Evolutionary conservation across 53 echinoderm and acorn worm genomes (phyloP).

Genomic region (Paracentrotus lividus): DNA sequence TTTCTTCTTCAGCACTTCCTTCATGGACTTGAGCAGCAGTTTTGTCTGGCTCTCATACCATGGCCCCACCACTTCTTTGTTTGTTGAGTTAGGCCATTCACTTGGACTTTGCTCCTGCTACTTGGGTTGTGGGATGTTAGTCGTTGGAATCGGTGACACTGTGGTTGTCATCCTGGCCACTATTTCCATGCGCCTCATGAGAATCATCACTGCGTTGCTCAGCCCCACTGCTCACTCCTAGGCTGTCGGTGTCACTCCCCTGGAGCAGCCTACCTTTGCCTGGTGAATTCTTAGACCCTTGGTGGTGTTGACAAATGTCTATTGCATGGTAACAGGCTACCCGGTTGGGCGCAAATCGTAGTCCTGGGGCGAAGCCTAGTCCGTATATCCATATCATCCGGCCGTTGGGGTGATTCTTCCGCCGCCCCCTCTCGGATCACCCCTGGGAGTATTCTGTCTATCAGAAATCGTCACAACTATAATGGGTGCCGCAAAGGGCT

Average conservation of each 20-base stretch:
- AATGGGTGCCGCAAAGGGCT: background rate
- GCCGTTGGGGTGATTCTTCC: background rate
- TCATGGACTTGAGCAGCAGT: too few species aligned
- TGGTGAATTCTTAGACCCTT: constrained; percentile 26
- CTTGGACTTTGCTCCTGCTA: constrained; percentile 30
- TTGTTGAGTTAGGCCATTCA: constrained; percentile 17
- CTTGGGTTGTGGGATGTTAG: constrained; percentile 28
- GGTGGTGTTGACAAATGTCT: constrained; percentile 18
- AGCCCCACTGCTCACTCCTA: constrained; percentile 50
- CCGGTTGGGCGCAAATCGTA: constrained; percentile 4
- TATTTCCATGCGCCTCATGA: constrained; percentile 46
- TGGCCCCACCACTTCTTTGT: too few species aligned
- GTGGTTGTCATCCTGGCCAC: constrained; percentile 28
- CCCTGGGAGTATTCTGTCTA: constrained; percentile 9
- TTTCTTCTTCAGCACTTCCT: too few species aligned
- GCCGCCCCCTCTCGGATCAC: constrained; percentile 17
- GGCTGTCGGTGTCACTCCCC: constrained; percentile 10
- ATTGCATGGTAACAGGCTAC: constrained; percentile 3
- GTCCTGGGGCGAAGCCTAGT: constrained; percentile 9
- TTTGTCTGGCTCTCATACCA: too few species aligned
- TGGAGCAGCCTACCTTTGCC: constrained; percentile 41
- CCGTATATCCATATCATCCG: background rate
- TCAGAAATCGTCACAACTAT: too few species aligned
- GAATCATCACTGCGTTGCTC: constrained; percentile 47
- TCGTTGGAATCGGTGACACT: background rate